Conservation (phyloP, 2,797 vertebrate species). For the Mus caroli region DNA sequence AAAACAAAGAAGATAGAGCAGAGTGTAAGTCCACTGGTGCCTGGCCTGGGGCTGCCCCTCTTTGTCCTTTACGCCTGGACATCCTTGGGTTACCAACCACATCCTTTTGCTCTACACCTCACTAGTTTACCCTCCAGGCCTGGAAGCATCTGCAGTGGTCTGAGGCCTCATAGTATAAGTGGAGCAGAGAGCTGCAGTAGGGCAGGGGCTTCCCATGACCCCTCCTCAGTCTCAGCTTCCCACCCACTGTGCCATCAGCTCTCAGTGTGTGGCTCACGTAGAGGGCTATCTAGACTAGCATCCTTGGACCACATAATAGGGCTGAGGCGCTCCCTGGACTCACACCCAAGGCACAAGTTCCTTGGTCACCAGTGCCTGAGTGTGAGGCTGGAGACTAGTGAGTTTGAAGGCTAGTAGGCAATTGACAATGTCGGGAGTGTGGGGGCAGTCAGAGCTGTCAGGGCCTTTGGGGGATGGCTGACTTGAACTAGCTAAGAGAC, state of each 20-base stretch:
- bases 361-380: neutral
- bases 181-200: neutral
- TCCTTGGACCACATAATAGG: neutral
- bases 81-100: accelerated
- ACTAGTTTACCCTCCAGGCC: neutral
- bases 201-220: accelerated
- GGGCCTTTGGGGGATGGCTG: neutral
- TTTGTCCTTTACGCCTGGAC: neutral
- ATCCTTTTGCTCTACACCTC: neutral
- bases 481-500: neutral
- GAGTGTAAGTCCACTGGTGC: no score
- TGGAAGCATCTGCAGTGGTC: neutral
- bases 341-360: neutral
- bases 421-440: accelerated
- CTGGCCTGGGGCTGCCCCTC: neutral
- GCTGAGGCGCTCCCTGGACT: neutral
- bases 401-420: neutral
- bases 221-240: neutral
- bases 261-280: neutral
- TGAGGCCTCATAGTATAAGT: accelerated
- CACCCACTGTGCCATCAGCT: neutral
- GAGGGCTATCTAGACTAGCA: neutral
- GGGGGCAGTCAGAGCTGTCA: neutral
- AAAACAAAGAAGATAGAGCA: neutral
- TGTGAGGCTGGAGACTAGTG: neutral